These are phyloP conservation scores for Myopa testacea DNA, from an alignment of 2,888 invertebrate species.

Conservation along the genomic window DNA sequence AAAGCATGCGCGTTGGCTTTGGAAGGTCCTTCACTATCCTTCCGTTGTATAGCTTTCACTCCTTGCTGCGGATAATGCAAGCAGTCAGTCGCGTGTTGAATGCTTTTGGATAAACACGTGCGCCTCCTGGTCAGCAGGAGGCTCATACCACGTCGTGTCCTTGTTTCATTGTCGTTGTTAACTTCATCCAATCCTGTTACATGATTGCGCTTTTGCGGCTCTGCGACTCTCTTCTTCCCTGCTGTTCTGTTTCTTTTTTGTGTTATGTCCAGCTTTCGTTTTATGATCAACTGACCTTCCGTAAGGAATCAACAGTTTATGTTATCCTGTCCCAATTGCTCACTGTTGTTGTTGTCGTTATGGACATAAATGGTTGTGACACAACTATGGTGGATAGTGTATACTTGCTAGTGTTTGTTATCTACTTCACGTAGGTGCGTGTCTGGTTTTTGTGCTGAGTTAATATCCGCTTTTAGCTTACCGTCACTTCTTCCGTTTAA, in stretches of 20 bases:
- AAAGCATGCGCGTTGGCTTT: slow-evolving; percentile 47
- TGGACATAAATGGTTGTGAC: too few relatives aligned
- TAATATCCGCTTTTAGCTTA: not conserved
- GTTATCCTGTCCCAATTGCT: not conserved
- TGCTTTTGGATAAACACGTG: slow-evolving; percentile 31
- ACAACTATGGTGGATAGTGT: not conserved
- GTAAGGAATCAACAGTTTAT: not conserved
- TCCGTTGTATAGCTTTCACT: slow-evolving; percentile 47
- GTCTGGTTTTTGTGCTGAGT: not conserved
- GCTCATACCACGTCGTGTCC: slow-evolving; percentile 9
- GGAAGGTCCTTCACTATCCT: slow-evolving; percentile 33
- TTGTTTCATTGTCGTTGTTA: not conserved
- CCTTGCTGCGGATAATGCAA: slow-evolving; percentile 29
- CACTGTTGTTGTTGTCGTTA: not conserved
- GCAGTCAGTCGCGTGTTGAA: slow-evolving; percentile 45
- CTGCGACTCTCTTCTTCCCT: not conserved
- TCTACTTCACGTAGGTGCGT: not conserved
- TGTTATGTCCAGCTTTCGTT: not conserved
- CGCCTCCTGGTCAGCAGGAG: slow-evolving; percentile 50
- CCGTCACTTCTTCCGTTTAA: too few relatives aligned
- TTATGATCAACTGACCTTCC: not conserved
- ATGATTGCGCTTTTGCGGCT: not conserved
- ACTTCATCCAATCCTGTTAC: not conserved
- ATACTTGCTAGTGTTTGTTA: not conserved
- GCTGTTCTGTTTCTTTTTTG: not conserved